These are phyloP conservation scores for Drosophila grimshawi DNA, from an alignment of 1,140 invertebrate species.

Conservation along the genomic window DNA sequence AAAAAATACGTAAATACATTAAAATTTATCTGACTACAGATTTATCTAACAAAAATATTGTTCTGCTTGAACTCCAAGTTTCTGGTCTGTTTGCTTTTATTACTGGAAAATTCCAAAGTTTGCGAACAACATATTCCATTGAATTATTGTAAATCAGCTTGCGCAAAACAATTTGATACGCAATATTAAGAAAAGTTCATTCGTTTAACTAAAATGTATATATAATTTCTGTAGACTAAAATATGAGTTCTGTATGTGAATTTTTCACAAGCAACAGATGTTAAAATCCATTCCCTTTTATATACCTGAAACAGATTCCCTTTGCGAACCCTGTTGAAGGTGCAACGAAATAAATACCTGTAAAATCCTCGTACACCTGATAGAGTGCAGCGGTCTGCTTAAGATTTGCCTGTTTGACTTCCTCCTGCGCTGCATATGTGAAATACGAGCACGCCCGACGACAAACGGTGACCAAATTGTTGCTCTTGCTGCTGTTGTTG, in stretches of 20 bases:
- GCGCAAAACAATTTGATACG: background rate
- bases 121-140: background rate
- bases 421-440: conserved; percentile 59
- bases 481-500: conserved; percentile 36
- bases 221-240: background rate
- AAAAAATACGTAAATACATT: background rate
- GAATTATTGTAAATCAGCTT: background rate
- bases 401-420: conserved; percentile 55
- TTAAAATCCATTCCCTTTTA: background rate
- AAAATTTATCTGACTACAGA: background rate
- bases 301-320: background rate
- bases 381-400: conserved; percentile 57
- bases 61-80: background rate
- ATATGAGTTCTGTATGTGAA: background rate
- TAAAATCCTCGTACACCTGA: conserved; percentile 76
- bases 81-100: conserved; percentile 14
- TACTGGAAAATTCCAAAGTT: conserved; percentile 2
- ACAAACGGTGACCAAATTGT: conserved; percentile 62
- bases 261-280: background rate
- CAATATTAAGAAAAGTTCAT: background rate
- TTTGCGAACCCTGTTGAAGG: background rate
- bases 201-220: background rate
- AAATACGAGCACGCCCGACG: conserved; percentile 62
- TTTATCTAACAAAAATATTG: background rate
- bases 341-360: conserved; percentile 52